A percentile compares a stretch with the other conserved stretches of the same genome.
Evolutionary conservation across 2,113 vertebrate species (phyloP).

Genomic region (Galemys pyrenaicus): DNA sequence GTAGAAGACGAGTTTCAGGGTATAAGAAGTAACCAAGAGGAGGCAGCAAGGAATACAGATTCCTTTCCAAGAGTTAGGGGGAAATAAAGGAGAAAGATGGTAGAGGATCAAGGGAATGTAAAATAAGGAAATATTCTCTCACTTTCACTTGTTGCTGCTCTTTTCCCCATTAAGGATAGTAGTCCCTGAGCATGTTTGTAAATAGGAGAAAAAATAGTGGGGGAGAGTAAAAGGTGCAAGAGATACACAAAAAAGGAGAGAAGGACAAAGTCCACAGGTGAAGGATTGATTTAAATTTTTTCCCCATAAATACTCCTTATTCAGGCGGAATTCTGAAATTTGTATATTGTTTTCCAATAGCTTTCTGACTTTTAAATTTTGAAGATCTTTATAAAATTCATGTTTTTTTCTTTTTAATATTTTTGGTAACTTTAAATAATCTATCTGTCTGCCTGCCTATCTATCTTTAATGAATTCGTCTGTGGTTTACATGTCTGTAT

Average conservation of each 20-base stretch:
- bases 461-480: too few species aligned
- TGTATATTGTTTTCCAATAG: too few species aligned
- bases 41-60: not conserved
- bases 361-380: too few species aligned
- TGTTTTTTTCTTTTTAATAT: too few species aligned
- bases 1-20: not conserved
- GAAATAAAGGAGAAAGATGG: not conserved
- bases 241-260: not conserved
- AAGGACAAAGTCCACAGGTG: not conserved
- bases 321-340: too few species aligned
- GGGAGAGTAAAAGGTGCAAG: not conserved
- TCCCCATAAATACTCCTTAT: too few species aligned
- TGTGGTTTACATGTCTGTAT: too few species aligned
- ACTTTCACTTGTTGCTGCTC: not conserved
- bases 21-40: not conserved
- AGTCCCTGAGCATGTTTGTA: conserved; percentile 38
- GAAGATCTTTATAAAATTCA: too few species aligned
- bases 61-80: not conserved
- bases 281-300: too few species aligned
- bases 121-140: not conserved
- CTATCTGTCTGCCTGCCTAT: too few species aligned
- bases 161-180: not conserved
- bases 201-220: conserved; percentile 45
- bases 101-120: not conserved
- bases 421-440: too few species aligned